Base-by-base conservation (phyloP, 2,113 vertebrate species). In the Sigmodon hispidus region DNA sequence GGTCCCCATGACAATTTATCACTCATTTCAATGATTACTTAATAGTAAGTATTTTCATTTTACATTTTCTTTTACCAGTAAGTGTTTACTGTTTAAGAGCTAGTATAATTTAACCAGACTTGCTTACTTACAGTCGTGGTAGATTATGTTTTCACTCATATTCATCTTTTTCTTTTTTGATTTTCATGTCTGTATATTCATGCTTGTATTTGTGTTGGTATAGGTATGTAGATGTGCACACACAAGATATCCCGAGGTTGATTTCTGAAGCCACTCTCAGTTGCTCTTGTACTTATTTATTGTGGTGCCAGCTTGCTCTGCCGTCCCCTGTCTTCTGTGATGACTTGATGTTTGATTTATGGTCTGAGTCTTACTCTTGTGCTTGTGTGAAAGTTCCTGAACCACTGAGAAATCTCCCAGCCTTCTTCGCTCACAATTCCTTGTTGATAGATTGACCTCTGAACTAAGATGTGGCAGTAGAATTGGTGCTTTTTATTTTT, bases 31-130 rank as follows among this genome's bases (percentile, higher is more conserved):
- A 83, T 90, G 69, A 79, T 69, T 91, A 16, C 0, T 16, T 6
- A 29, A 16, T 90, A 61, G 63, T 90, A 48, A 80, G 3, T 61
- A 24, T 70, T 97, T 94, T 89, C 24, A 69, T 55, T 92, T 73
- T 67, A 57, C 63, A 36, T 91, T n/a, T 89, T 90, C 2, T 17
- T 94, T 24, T 43, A 72, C 10, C 21, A 83, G 50, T 65, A 65
- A 34, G 63, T 80, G 80, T 34, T 45, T 61, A 43, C 48, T 88
- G 90, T 92, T 84, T 59, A 70, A 93, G 40, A 12, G 11, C 70
- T n/a, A 3, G 4, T 3, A 10, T 12, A 15, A 80, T 87, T 91
- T 88, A 48, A 88, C 59, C 48, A 55, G 90, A 0, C 69, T 65
- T 90, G 19, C 11, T 52, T 84, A 21, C 45, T 95, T 95, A 61